Evolutionary conservation across 2,113 vertebrate species (phyloP).

Genomic region (Charina bottae): DNA sequence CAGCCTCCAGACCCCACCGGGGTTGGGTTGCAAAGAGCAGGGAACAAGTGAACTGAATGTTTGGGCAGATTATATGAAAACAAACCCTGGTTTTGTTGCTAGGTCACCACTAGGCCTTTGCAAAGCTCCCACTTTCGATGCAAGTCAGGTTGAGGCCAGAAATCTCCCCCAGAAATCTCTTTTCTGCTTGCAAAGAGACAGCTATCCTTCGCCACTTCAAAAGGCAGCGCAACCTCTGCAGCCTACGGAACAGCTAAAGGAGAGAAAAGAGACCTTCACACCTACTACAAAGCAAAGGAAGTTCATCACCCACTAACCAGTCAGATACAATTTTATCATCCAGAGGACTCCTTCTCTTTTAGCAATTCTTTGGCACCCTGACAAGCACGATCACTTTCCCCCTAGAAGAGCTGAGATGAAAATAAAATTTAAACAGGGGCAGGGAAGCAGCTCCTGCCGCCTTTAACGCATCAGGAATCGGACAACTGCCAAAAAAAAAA

Average conservation of each 20-base stretch:
- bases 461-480: background rate
- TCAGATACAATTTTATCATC: background rate
- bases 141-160: background rate
- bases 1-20: background rate
- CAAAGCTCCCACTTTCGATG: background rate
- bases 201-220: background rate
- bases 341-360: background rate
- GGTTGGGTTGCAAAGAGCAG: background rate
- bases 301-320: background rate
- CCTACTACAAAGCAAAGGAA: background rate
- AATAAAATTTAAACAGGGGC: background rate
- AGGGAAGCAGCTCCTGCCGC: background rate
- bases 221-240: background rate
- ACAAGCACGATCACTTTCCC: background rate
- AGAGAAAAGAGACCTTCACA: background rate
- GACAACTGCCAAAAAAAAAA: background rate
- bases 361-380: background rate
- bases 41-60: background rate
- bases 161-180: background rate
- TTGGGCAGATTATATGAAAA: too few species aligned
- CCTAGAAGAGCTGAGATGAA: background rate
- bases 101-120: background rate
- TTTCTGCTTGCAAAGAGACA: background rate
- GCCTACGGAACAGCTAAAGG: background rate
- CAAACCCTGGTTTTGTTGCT: background rate